Conservation (phyloP, 2,888 invertebrate species). For the Pseudanteris insignis region DNA sequence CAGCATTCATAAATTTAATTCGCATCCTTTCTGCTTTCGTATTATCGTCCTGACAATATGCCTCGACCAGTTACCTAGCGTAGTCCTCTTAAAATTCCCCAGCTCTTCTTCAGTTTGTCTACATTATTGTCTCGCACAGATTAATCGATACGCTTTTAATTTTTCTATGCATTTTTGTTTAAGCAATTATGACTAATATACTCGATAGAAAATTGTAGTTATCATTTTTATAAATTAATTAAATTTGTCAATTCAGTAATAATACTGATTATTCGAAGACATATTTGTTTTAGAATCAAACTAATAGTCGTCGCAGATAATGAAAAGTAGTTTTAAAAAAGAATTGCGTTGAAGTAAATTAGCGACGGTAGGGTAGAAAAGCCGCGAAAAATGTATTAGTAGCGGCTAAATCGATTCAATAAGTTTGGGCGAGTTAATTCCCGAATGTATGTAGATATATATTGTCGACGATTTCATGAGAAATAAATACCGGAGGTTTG, state of each 20-base stretch:
- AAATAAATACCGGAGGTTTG: constrained; percentile 43
- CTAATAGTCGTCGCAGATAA: too few species aligned
- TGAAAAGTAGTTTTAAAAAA: too few species aligned
- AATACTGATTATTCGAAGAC: too few species aligned
- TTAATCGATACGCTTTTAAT: constrained; percentile 17
- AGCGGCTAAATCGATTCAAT: constrained; percentile 39
- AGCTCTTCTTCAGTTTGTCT: constrained; percentile 35
- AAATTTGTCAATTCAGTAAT: too few species aligned
- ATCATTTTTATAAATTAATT: too few species aligned
- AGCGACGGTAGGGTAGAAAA: constrained; percentile 1
- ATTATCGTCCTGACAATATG: constrained; percentile 60
- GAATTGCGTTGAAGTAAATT: background rate
- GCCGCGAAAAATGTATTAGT: constrained; percentile 11
- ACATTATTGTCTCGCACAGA: constrained; percentile 26
- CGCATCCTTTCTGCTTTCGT: constrained; percentile 56
- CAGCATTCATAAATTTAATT: constrained; percentile 62
- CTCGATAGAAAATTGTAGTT: too few species aligned
- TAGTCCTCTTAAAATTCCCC: constrained; percentile 43
- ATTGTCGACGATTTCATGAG: constrained; percentile 48
- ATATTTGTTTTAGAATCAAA: too few species aligned
- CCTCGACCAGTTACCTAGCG: constrained; percentile 48
- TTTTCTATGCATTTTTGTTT: too few species aligned
- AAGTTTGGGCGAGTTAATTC: constrained; percentile 52
- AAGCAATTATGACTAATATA: too few species aligned
- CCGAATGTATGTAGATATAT: constrained; percentile 48